Evolutionary conservation across 2,888 invertebrate genomes (phyloP).

Genomic region (Rhamnusium bicolor): DNA sequence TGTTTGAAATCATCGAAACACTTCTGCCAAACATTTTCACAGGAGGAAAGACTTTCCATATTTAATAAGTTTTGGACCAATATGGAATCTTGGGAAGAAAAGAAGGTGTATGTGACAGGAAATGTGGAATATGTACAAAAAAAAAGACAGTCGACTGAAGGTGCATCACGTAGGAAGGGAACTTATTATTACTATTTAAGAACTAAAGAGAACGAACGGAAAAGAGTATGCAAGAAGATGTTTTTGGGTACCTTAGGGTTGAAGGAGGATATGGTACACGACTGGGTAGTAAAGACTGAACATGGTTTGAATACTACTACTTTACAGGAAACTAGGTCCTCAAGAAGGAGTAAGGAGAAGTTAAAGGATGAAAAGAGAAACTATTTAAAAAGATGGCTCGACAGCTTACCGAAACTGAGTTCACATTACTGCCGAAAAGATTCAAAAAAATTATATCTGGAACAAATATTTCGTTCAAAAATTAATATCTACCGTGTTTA

Average conservation of each 20-base stretch:
- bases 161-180: constrained; percentile 15
- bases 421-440: constrained; percentile 15
- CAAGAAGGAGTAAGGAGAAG: neutral
- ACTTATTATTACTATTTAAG: constrained; percentile 18
- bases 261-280: constrained; percentile 18
- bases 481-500: constrained; percentile 6
- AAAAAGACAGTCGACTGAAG: neutral
- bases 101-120: constrained; percentile 18
- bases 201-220: constrained; percentile 14
- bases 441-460: constrained; percentile 8
- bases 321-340: neutral
- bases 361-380: neutral
- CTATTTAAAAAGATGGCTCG: constrained; percentile 2
- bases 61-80: constrained; percentile 23
- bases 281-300: neutral
- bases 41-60: constrained; percentile 1
- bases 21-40: neutral
- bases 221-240: constrained; percentile 11
- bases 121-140: constrained; percentile 9
- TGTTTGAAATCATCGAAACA: constrained; percentile 13
- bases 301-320: neutral
- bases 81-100: constrained; percentile 23
- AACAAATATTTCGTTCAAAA: constrained; percentile 19
- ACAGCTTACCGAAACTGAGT: constrained; percentile 1
- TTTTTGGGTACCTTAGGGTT: constrained; percentile 7